Evolutionary conservation across 2,888 invertebrate species (phyloP).

Genomic region (Agrochola lychnidis): DNA sequence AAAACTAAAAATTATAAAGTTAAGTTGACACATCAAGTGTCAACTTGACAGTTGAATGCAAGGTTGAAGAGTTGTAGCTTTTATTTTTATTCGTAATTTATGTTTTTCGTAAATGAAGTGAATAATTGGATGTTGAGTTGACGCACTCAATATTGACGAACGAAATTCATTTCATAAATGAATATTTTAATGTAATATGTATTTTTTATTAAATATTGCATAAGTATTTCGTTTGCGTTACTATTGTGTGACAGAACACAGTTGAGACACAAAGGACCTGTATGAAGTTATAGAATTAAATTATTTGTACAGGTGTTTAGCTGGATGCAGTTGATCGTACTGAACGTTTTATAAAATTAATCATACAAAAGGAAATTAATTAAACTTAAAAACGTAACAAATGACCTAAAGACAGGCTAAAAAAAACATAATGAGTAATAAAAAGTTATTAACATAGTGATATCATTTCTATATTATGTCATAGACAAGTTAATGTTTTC

Average conservation of each 20-base stretch:
- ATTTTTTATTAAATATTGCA: neutral
- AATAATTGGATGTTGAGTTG: neutral
- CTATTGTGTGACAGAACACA: neutral
- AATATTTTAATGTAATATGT: neutral
- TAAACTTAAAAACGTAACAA: neutral
- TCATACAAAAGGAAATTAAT: slow-evolving; percentile 10
- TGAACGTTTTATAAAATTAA: neutral
- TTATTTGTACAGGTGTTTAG: neutral
- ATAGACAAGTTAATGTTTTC: slow-evolving; percentile 43
- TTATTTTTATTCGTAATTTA: slow-evolving; percentile 21
- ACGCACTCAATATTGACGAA: neutral
- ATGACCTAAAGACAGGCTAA: slow-evolving; percentile 25
- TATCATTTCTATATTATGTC: slow-evolving; percentile 51
- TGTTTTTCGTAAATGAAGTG: neutral
- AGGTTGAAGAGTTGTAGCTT: slow-evolving; percentile 19
- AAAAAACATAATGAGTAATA: slow-evolving; percentile 25
- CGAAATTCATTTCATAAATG: neutral
- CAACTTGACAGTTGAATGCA: slow-evolving; percentile 33
- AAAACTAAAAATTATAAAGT: slow-evolving; percentile 56
- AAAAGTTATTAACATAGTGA: slow-evolving; percentile 39
- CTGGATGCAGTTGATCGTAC: neutral
- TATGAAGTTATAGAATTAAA: neutral
- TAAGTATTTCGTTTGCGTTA: neutral
- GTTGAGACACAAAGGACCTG: neutral
- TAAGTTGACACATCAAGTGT: slow-evolving; percentile 28